These are phyloP conservation scores for Bursaphelenchus okinawaensis DNA, from an alignment of 2,888 invertebrate species.

Conservation along the genomic window DNA sequence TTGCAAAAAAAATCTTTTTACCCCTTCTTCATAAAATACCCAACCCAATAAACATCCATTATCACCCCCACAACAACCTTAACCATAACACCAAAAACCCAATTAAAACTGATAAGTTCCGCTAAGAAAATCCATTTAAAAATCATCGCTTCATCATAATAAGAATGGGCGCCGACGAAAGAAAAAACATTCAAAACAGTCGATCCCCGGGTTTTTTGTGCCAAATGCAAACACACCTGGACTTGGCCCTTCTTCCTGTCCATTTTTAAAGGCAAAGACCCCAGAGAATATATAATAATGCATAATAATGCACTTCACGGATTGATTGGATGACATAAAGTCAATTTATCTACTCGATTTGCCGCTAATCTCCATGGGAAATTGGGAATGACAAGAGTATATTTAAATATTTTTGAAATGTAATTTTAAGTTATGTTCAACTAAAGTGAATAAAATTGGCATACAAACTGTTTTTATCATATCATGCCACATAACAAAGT, in stretches of 20 bases:
- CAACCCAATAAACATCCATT: too few species aligned
- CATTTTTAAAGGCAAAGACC: neutral
- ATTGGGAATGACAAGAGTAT: too few species aligned
- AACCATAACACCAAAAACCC: too few species aligned
- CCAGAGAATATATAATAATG: neutral
- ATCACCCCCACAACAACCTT: too few species aligned
- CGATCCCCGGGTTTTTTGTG: too few species aligned
- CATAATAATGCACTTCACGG: neutral
- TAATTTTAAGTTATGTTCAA: too few species aligned
- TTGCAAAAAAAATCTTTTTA: neutral
- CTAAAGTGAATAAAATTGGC: too few species aligned
- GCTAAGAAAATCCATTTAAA: neutral
- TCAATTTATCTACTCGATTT: neutral
- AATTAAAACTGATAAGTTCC: neutral
- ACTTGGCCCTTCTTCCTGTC: neutral
- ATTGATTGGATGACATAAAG: neutral
- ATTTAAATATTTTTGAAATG: too few species aligned
- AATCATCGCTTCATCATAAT: neutral
- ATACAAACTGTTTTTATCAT: too few species aligned
- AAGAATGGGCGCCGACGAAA: neutral
- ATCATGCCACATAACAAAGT: too few species aligned
- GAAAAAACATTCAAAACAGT: too few species aligned
- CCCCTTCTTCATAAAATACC: neutral
- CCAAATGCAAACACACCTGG: neutral
- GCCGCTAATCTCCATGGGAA: neutral